Evolutionary conservation across 2,888 invertebrate species (phyloP), one percentile per base, ranked within the genome.

Genomic region (Dasysyrphus albostriatus): DNA sequence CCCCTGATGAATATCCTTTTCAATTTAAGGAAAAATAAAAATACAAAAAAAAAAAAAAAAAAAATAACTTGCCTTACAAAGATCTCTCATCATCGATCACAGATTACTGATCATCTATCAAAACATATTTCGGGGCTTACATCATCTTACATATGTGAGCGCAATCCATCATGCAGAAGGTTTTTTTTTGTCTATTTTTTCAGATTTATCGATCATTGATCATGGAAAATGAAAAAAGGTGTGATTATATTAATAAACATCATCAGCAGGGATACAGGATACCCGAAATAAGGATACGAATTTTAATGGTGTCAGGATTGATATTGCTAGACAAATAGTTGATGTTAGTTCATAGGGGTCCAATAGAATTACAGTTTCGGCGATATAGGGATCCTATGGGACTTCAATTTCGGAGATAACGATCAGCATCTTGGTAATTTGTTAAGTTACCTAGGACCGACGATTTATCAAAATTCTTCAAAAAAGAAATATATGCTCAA

Each of bases 151-250:
- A 54, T 16, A n/a, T 5, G 14, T 19, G 9, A 2, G 24, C 14
- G 8, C 32, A 63, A 65, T 77, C 29, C 58, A 83, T 83, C 83
- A 83, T 39, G 37, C 5, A 73, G 29, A 63, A 14, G 54, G 39
- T 78, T 67, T 44, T 78, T 67, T 44, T 78, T 78, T 78, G 73
- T 83, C 49, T n/a, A 61, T 42, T 16, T 49, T 59, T 10, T 19
- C 3, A 8, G 19, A 49, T 54, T 24, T 61, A 61, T 74, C 69
- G 67, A 78, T 78, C 73, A 74, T 14, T 59, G 83, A 78, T 83
- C 67, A 37, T 56, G 39, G 24, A 65, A 32, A 24, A 24, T 24
- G 3, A 24, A 73, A 59, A 67, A 39, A 54, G 51, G 75, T 72
- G 67, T 49, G 84, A 84, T 80, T 70, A 56, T 72, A 67, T 73